phyloP scores from a whole-genome alignment of 2,888 invertebrate species.

The Megaustenia siamemsis region DNA sequence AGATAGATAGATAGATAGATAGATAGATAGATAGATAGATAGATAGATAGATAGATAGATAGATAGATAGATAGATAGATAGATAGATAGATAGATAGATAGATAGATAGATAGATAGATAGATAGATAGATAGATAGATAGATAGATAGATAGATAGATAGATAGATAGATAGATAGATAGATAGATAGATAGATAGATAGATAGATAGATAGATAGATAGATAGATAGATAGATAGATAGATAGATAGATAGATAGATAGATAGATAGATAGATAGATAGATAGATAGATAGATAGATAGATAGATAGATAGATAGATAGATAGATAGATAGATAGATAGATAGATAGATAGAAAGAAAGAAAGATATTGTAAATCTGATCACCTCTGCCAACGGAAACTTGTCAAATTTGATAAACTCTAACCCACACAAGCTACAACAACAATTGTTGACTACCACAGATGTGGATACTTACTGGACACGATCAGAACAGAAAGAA shows the following conservation, averaged over 20 bases:
- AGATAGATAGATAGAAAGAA: slow-evolving; percentile 1
- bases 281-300: neutral
- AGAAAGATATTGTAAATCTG: neutral
- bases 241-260: slow-evolving; percentile 14
- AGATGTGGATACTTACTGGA: neutral
- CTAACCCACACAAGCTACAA: neutral
- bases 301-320: slow-evolving; percentile 13
- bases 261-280: slow-evolving; percentile 11
- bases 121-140: neutral
- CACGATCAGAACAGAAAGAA: neutral
- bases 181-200: neutral
- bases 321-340: slow-evolving; percentile 10
- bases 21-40: neutral
- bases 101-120: neutral
- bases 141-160: neutral
- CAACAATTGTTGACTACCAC: neutral
- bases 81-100: slow-evolving; percentile 21
- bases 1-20: neutral
- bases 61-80: slow-evolving; percentile 16
- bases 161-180: slow-evolving; percentile 7
- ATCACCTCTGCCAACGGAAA: no score
- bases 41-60: slow-evolving; percentile 25
- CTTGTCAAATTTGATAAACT: neutral
- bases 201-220: slow-evolving; percentile 13
- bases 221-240: slow-evolving; percentile 13